Base-by-base conservation (phyloP, 2,113 vertebrate species). In the Ursus arctos region DNA sequence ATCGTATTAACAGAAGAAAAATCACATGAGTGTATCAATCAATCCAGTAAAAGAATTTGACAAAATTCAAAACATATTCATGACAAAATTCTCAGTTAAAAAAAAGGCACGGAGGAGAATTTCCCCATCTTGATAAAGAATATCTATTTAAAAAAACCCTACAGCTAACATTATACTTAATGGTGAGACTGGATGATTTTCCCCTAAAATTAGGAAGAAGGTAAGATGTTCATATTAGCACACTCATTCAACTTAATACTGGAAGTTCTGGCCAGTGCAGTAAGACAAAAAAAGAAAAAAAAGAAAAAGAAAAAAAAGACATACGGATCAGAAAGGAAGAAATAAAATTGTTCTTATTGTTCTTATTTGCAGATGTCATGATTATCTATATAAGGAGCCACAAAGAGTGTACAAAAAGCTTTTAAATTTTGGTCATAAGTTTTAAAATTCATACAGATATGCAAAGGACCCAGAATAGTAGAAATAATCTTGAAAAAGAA, bases 401-500 rank as follows among this genome's bases (percentile, higher is more conserved):
- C n/a, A 72, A 87, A 74, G 26, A 53, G 81, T 53, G 7, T 53
- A 36, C 63, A 59, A 71, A 87, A 87, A 65, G 1, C 16, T 72
- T 21, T n/a, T 43, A 95, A 72, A 43, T 63, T 63, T 43, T 72
- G 26, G n/a, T 71, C 4, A 3, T 81, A 87, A 87, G n/a, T 43
- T 51, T 28, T 43, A 95, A 81, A 95, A 81, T 55, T 72, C 74
- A 81, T 81, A 51, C 15, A 81, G 21, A 53, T 53, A 55, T 61
- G 15, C 21, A 95, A 87, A 95, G 43, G 21, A 47, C 22, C 16
- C 11, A 74, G 83, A 95, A 81, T 55, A 79, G 0, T 51, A 10
- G 57, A 91, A 59, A 76, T 18, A 84, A 36, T 59, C 72, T 95
- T 95, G 26, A 59, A 71, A 92, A 71, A 61, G 14, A 86, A 76